Conservation (phyloP, 1,140 invertebrate species). For the Philopotamus ludificatus region DNA sequence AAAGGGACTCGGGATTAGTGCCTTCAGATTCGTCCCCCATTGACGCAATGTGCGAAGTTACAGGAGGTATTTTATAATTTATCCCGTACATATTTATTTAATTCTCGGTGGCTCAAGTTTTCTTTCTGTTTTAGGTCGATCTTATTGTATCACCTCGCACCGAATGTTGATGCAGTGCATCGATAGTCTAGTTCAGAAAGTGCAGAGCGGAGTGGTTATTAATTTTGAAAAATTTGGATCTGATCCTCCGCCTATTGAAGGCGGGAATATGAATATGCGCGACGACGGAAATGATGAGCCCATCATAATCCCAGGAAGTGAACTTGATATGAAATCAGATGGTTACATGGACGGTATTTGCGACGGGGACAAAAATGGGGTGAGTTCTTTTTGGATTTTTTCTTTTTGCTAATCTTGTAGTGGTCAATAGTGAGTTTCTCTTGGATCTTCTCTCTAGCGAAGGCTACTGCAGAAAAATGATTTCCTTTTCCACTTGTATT, state of each 20-base stretch:
- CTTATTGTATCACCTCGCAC: slow-evolving; percentile 93
- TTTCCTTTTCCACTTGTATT: no score
- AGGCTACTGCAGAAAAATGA: no score
- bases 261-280: slow-evolving; percentile 47
- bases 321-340: slow-evolving; percentile 45
- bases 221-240: slow-evolving; percentile 96
- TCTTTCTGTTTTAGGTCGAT: slow-evolving; percentile 71
- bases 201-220: slow-evolving; percentile 96
- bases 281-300: slow-evolving; percentile 47
- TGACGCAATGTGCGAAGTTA: slow-evolving; percentile 99
- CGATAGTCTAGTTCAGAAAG: slow-evolving; percentile 94
- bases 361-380: slow-evolving; percentile 38
- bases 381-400: slow-evolving; percentile 29
- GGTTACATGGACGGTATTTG: slow-evolving; percentile 32
- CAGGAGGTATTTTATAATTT: slow-evolving; percentile 71
- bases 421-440: no score
- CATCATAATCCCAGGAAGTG: slow-evolving; percentile 43
- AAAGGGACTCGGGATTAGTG: slow-evolving; percentile 71
- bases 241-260: slow-evolving; percentile 72
- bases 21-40: slow-evolving; percentile 91
- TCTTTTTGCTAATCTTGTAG: no score
- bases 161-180: slow-evolving; percentile 94
- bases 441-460: no score
- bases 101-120: background rate
- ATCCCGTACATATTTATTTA: no score